Base-by-base conservation (phyloP, 2,113 vertebrate species). In the Peromyscus leucopus region DNA sequence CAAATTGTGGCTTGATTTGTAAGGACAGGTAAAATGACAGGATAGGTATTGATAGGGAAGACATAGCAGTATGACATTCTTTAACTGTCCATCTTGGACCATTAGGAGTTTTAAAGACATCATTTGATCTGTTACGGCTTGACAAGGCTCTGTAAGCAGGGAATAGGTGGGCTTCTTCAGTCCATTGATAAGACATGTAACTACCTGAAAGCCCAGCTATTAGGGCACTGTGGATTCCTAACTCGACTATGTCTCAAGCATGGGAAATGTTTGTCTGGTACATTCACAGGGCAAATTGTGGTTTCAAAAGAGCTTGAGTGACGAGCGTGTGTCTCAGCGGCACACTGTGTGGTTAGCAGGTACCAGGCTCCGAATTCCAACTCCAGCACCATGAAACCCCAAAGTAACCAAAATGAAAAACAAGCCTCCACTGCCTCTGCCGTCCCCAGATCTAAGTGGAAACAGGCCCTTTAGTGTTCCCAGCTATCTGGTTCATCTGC, bases 41-140 rank as follows among this genome's bases (percentile, higher is more conserved):
- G 83, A 98, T 79, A 91, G 28, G 2, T 96, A 95, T 87, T 96
- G 96, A 94, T 94, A 90, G 79, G 82, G 69, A 95, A 91, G 72
- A 51, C 33, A 10, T 71, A 89, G 61, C 26, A 93, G 42, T 13
- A 61, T 48, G 93, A 80, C 24, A 71, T 24, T 59, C 93, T 93
- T 95, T 93, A 97, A 95, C 86, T 93, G 83, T 80, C 89, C 69
- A 48, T 96, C n/a, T 69, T 76, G 87, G 59, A 55, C 91, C 87
- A 84, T 83, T 48, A 76, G 89, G 89, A 95, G 46, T 95, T 95
- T 42, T 13, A 76, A 96, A 95, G 59, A 57, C 13, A 21, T 87
- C n/a, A 63, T 69, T 94, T 78, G 63, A 96, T 92, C 89, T 69
- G 1, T 88, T 88, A 84, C n/a, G 72, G 74, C 90, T 84, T 88